These are phyloP conservation scores for Caenorhabditis briggsae DNA, from an alignment of 1,140 invertebrate species.

Conservation along the genomic window DNA sequence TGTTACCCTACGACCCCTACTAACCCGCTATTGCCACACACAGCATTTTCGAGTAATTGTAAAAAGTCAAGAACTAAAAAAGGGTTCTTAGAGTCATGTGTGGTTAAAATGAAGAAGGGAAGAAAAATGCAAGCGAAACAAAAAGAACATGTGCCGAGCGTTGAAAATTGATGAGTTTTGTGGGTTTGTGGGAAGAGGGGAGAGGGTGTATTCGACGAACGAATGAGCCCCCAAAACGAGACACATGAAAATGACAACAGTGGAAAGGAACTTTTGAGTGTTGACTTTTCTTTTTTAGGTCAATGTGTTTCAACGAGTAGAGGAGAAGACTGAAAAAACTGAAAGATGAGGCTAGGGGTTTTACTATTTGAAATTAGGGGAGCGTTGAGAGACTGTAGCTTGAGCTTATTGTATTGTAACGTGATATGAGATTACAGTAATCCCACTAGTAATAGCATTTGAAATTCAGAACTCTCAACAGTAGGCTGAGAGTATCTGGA, in stretches of 20 bases:
- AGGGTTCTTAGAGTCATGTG: conserved; percentile 29
- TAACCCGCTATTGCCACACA: background rate
- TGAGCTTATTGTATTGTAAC: no score
- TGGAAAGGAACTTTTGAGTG: conserved; percentile 37
- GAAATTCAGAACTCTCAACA: no score
- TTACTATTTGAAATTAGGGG: no score
- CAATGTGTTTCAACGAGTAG: background rate
- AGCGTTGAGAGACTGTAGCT: no score
- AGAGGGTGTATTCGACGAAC: background rate
- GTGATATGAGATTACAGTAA: no score
- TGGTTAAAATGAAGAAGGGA: background rate
- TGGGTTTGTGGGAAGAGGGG: conserved; percentile 31
- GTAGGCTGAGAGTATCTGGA: no score
- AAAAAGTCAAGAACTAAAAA: conserved; percentile 14
- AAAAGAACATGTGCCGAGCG: conserved; percentile 50
- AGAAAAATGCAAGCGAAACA: conserved; percentile 26
- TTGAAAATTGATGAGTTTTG: conserved; percentile 53
- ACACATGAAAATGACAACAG: conserved; percentile 7
- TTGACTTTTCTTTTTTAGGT: background rate
- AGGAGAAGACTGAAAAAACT: background rate
- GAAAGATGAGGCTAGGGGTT: background rate
- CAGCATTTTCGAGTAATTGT: background rate
- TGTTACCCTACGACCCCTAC: background rate
- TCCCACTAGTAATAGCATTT: no score
- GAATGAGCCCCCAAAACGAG: conserved; percentile 8